phyloP scores from a whole-genome alignment of 2,888 invertebrate genomes.

The Napeogenes inachia region DNA sequence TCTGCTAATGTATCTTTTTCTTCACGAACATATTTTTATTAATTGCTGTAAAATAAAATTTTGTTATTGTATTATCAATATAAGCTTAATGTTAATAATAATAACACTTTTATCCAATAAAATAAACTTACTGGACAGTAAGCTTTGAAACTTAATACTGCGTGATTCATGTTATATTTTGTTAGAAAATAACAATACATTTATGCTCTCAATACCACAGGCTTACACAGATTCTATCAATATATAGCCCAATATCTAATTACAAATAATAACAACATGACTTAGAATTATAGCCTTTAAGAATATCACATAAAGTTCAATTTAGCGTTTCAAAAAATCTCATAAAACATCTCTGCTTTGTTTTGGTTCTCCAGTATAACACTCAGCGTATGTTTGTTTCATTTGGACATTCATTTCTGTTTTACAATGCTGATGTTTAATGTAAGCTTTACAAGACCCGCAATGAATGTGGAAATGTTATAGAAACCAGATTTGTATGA shows the following conservation, averaged over 20 bases:
- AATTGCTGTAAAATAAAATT: neutral
- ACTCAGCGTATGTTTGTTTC: neutral
- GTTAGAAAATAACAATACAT: neutral
- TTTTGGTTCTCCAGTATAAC: conserved; percentile 1
- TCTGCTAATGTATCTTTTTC: neutral
- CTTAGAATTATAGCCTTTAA: neutral
- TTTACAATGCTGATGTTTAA: neutral
- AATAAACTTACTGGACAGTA: neutral
- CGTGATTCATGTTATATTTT: neutral
- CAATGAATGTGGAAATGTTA: conserved; percentile 10
- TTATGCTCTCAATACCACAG: neutral
- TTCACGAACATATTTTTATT: neutral
- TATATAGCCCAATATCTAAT: conserved; percentile 6
- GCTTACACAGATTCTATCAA: neutral
- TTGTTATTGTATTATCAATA: too few relatives aligned
- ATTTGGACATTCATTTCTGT: conserved; percentile 9
- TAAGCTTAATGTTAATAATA: too few relatives aligned
- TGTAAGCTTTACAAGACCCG: neutral
- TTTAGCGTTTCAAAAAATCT: neutral
- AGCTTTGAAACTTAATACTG: conserved; percentile 1
- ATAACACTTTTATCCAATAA: too few relatives aligned
- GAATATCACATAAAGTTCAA: neutral
- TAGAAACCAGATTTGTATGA: conserved; percentile 15
- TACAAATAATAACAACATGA: neutral
- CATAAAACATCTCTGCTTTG: conserved; percentile 7